Evolutionary conservation across 2,113 vertebrate genomes (phyloP).

Genomic region (Gulo gulo): DNA sequence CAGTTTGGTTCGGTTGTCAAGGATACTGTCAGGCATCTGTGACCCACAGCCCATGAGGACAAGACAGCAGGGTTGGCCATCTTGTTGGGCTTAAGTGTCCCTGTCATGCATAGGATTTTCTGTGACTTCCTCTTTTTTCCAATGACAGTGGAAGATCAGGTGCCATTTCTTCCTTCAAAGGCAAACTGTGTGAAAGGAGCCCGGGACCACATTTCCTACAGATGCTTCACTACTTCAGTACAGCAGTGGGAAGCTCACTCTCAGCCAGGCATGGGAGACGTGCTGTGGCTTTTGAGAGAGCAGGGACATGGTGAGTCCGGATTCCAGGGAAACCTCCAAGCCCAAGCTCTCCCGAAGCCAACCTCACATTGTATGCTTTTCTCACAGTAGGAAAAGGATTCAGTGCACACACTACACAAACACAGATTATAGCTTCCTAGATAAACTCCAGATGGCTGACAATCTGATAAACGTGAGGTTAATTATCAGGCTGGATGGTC

Average conservation of each 20-base stretch:
- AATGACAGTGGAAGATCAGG: no score
- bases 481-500: neutral
- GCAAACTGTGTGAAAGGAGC: neutral
- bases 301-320: neutral
- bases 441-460: neutral
- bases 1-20: rapidly evolving
- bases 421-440: neutral
- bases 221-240: neutral
- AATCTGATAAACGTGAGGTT: no score
- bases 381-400: neutral
- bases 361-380: neutral
- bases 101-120: no score
- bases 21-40: rapidly evolving
- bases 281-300: neutral
- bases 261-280: neutral
- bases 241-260: rapidly evolving
- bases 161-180: neutral
- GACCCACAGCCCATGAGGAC: neutral
- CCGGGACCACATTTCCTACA: no score
- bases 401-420: rapidly evolving
- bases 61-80: rapidly evolving
- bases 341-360: neutral
- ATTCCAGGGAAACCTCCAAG: rapidly evolving
- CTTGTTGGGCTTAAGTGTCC: no score
- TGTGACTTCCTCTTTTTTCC: neutral